Evolutionary conservation across 2,113 vertebrate genomes (phyloP), one percentile per base, ranked within the genome.

Genomic region (Sander lucioperca): DNA sequence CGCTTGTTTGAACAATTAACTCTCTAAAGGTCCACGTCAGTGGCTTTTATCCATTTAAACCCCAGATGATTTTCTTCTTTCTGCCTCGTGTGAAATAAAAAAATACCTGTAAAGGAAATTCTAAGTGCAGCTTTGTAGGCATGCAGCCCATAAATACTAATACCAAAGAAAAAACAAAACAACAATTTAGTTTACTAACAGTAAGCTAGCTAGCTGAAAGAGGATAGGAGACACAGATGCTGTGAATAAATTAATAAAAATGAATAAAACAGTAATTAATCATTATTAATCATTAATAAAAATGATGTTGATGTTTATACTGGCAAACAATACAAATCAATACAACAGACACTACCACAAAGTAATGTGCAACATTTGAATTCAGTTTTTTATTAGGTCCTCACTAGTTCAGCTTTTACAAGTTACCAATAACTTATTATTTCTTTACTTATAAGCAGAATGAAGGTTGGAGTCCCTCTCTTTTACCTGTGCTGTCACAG

Each of bases 31-130:
- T 53, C n/a, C 16, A 45, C 2, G 11, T 56, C 21, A 0, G 48
- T 75, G 62, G 63, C 50, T 80, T 73, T 82, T 62, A 39, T 82
- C 19, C 16, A 68, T 47, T 75, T 48, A 54, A 83, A 63, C 33
- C 51, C 45, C 23, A 57, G 25, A 61, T 39, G 16, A 63, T 79
- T 59, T 47, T 75, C 14, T 45, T 82, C 23, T 48, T 48, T 39
- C 51, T 57, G 64, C 47, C 12, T 70, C 58, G 23, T 70, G 33
- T 71, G 30, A 43, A 58, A 58, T 19, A 4, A 27, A 4, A n/a
- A 68, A 51, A 77, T 71, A 77, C 19, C 21, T 10, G 18, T 16
- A n/a, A 33, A 33, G 30, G 30, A 33, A 67, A 14, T 43, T 59
- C 6, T 23, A 25, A 50, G 4, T 30, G n/a, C n/a, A 50, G 14